Percentiles rank a stretch among this genome's conserved stretches.
Conservation (phyloP, 2,113 vertebrate species). For the Clarias gariepinus region DNA sequence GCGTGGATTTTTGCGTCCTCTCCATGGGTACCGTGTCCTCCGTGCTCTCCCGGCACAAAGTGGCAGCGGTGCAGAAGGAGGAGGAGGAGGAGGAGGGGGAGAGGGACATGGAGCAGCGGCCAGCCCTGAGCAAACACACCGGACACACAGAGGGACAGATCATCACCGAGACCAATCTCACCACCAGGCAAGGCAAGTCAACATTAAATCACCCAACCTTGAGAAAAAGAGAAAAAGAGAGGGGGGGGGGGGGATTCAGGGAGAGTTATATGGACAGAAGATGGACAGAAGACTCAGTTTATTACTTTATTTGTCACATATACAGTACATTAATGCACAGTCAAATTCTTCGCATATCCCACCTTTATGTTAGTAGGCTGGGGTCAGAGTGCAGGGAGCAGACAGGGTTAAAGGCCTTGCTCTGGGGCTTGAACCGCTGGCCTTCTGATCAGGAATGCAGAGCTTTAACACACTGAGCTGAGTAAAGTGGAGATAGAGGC, state of each 20-base stretch:
- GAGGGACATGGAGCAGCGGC: not conserved
- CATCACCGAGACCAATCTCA: not conserved
- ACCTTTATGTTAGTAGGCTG: too few relatives aligned
- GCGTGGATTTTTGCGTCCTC: slow-evolving; percentile 34
- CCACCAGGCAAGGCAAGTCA: slow-evolving; percentile 58
- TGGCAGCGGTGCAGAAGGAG: slow-evolving; percentile 43
- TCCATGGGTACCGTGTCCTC: slow-evolving; percentile 62
- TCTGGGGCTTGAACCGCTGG: too few relatives aligned
- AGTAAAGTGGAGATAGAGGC: not conserved
- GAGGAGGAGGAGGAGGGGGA: slow-evolving; percentile 9
- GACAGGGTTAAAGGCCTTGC: too few relatives aligned
- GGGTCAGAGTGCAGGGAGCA: too few relatives aligned
- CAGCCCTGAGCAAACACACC: not conserved
- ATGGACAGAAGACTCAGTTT: not conserved
- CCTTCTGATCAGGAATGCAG: too few relatives aligned
- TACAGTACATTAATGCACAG: too few relatives aligned
- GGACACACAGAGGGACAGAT: slow-evolving; percentile 33
- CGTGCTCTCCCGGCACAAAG: slow-evolving; percentile 55
- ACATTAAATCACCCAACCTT: not conserved
- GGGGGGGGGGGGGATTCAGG: not conserved
- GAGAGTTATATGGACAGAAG: not conserved
- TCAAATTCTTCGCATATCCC: too few relatives aligned
- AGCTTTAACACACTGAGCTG: too few relatives aligned
- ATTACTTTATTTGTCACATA: too few relatives aligned
- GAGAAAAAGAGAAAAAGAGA: not conserved